These are phyloP conservation scores for Geodia barretti DNA, from an alignment of 37 sponge, comb jelly and placozoan genomes.

Conservation along the genomic window DNA sequence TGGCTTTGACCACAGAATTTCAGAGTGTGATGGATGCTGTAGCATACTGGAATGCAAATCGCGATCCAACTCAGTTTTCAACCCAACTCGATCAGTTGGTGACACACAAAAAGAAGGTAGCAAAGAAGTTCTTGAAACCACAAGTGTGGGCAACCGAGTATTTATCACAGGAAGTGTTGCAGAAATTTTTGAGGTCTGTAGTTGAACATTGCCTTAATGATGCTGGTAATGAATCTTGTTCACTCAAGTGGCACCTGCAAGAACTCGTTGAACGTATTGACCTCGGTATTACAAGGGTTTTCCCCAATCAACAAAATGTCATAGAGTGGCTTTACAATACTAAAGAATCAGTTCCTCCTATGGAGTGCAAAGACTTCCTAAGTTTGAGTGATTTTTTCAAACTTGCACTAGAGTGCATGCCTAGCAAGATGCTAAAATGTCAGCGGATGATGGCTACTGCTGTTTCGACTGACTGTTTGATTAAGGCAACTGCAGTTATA, in stretches of 20 bases:
- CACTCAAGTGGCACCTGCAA: background rate
- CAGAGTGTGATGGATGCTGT: background rate
- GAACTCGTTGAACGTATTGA: slow-evolving; percentile 3
- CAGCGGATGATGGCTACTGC: background rate
- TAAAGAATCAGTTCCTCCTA: background rate
- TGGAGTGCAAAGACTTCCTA: background rate
- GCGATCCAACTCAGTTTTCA: background rate
- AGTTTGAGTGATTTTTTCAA: background rate
- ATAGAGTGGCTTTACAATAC: too few species aligned
- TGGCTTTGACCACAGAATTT: background rate
- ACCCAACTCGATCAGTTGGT: background rate
- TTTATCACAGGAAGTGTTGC: background rate
- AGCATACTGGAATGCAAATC: background rate
- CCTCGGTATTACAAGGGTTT: background rate
- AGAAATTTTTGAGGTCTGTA: background rate
- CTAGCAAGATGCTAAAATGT: background rate
- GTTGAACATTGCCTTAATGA: too few species aligned
- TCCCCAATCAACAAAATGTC: too few species aligned
- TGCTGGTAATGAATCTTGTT: too few species aligned
- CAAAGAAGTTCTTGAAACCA: background rate
- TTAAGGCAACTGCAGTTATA: too few species aligned
- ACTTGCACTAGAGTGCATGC: background rate
- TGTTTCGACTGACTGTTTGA: too few species aligned
- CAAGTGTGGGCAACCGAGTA: background rate
- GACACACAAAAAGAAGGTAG: background rate